Percentiles rank a stretch among this genome's conserved stretches.
phyloP scores from a whole-genome alignment of 2,113 vertebrate species.

The Chaetops frenatus region DNA sequence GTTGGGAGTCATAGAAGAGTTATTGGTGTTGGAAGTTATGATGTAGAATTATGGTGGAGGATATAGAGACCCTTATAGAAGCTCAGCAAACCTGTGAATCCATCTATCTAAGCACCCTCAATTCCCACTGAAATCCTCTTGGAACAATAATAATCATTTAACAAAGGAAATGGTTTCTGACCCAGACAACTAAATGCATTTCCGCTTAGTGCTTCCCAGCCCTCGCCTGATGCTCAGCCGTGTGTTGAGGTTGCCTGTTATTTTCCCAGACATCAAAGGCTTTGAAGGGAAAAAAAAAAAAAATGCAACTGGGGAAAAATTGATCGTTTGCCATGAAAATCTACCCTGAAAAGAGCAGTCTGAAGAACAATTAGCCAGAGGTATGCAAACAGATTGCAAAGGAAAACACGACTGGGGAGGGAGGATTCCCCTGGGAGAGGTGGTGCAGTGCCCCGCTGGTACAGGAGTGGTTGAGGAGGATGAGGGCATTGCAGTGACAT shows the following conservation, averaged over 20 bases:
- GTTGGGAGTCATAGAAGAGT: constrained; percentile 64
- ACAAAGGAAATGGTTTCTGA: constrained; percentile 64
- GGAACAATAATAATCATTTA: constrained; percentile 65
- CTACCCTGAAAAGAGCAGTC: not conserved
- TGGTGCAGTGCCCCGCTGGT: not conserved
- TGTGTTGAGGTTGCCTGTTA: constrained; percentile 59
- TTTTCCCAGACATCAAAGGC: constrained; percentile 60
- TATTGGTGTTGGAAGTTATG: constrained; percentile 66
- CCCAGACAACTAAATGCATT: constrained; percentile 62
- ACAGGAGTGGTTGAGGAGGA: not conserved
- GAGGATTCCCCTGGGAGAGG: not conserved
- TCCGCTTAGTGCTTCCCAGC: constrained; percentile 60
- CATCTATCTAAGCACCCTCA: constrained; percentile 66
- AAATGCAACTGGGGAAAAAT: not conserved
- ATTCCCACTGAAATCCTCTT: constrained; percentile 64
- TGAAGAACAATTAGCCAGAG: constrained; percentile 30
- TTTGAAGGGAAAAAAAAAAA: constrained; percentile 1
- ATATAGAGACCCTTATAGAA: constrained; percentile 65
- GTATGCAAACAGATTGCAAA: not conserved
- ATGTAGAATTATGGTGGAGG: constrained; percentile 61
- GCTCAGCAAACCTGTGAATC: constrained; percentile 62
- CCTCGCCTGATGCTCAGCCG: constrained; percentile 43
- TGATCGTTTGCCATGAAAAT: constrained; percentile 39
- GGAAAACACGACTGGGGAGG: not conserved
- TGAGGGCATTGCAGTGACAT: not conserved